A percentile compares a stretch with the other conserved stretches of the same genome.
Conservation (phyloP, 1,140 invertebrate species). For the Pseudomyrmex pallidus region DNA sequence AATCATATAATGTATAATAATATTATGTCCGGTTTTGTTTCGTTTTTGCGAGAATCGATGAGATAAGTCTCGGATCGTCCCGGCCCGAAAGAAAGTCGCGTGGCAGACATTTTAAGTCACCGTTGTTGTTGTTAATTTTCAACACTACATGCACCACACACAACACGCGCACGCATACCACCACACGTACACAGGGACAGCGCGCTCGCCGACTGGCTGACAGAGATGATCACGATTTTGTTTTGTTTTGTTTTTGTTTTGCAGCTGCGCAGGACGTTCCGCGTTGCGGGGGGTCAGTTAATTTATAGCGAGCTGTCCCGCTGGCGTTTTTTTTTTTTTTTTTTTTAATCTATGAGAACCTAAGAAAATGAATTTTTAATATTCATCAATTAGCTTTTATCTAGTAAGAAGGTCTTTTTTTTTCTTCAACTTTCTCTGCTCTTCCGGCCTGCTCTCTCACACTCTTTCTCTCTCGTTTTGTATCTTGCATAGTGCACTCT, state of each 20-base stretch:
- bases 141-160: slow-evolving; percentile 34
- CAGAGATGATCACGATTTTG: slow-evolving; percentile 37
- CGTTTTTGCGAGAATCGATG: slow-evolving; percentile 16
- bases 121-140: slow-evolving; percentile 56
- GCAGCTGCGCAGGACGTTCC: slow-evolving; percentile 81
- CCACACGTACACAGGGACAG: slow-evolving; percentile 62
- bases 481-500: slow-evolving; percentile 55
- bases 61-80: slow-evolving; percentile 61
- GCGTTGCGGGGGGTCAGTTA: slow-evolving; percentile 79
- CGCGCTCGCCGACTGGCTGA: slow-evolving; percentile 34
- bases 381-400: slow-evolving; percentile 78
- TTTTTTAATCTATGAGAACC: slow-evolving; percentile 81
- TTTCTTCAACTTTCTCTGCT: slow-evolving; percentile 61
- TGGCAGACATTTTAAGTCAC: slow-evolving; percentile 78
- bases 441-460: slow-evolving; percentile 23
- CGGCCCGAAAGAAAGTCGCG: slow-evolving; percentile 69
- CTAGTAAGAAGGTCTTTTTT: slow-evolving; percentile 80
- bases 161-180: slow-evolving; percentile 46
- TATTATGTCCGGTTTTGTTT: slow-evolving; percentile 13
- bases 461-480: slow-evolving; percentile 59
- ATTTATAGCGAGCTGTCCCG: slow-evolving; percentile 81
- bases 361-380: slow-evolving; percentile 82
- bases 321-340: slow-evolving; percentile 71
- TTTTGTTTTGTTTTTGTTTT: slow-evolving; percentile 35
- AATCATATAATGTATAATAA: neutral